Conservation (phyloP, 1,140 invertebrate genomes). For the Brachionus rotundiformis region DNA sequence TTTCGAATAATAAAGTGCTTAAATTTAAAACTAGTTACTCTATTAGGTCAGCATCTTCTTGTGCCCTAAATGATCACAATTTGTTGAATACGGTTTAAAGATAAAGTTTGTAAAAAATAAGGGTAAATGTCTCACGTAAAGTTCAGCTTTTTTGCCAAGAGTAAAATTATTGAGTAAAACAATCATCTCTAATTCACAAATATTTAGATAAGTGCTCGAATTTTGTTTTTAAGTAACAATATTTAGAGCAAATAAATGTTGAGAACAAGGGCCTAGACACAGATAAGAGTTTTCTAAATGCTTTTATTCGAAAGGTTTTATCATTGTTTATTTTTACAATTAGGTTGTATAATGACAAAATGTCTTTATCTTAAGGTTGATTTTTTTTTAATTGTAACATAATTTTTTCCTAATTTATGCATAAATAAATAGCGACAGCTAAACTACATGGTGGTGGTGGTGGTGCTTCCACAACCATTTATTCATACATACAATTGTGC, state of each 20-base stretch:
- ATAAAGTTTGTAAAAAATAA: neutral
- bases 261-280: too few relatives aligned
- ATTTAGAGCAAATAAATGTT: too few relatives aligned
- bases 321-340: too few relatives aligned
- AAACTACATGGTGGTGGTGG: neutral
- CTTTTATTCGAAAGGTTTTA: too few relatives aligned
- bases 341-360: neutral
- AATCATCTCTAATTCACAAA: neutral
- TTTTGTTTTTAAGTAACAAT: neutral
- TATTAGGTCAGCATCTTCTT: neutral
- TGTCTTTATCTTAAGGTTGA: neutral
- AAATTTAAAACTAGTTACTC: neutral
- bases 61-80: neutral
- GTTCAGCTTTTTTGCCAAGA: neutral
- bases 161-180: neutral
- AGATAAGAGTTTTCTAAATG: too few relatives aligned
- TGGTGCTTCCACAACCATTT: neutral
- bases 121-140: neutral
- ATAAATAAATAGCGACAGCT: neutral
- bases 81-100: neutral
- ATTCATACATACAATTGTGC: neutral
- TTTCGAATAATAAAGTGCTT: neutral
- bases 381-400: neutral
- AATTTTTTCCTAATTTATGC: neutral
- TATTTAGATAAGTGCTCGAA: neutral